Conservation (phyloP, 2,888 invertebrate species). For the Antitype chi region DNA sequence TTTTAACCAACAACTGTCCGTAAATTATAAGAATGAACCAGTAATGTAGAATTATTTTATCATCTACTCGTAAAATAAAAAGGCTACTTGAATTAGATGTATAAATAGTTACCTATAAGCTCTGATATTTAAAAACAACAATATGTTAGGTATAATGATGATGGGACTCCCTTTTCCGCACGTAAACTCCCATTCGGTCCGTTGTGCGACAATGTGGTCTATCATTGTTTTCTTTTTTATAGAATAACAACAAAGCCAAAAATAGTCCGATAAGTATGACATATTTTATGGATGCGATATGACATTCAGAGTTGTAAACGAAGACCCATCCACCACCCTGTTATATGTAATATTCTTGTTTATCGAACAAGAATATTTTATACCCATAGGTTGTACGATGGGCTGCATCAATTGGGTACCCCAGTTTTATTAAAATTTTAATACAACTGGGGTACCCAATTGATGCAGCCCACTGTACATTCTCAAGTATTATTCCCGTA, state of each 20-base stretch:
- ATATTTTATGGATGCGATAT: slow-evolving; percentile 41
- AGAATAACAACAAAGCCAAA: slow-evolving; percentile 4
- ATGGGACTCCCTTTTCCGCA: too few relatives aligned
- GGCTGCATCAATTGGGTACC: too few relatives aligned
- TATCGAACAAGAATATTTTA: slow-evolving; percentile 41
- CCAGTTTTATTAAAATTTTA: too few relatives aligned
- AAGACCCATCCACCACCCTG: slow-evolving; percentile 24
- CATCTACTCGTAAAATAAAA: background rate
- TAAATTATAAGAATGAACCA: too few relatives aligned
- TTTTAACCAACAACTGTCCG: too few relatives aligned
- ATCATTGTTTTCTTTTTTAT: slow-evolving; percentile 24
- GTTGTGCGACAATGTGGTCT: background rate
- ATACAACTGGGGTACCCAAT: too few relatives aligned
- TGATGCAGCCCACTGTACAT: too few relatives aligned
- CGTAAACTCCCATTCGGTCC: too few relatives aligned
- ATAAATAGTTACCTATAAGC: background rate
- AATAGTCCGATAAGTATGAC: slow-evolving; percentile 17
- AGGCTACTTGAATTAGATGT: too few relatives aligned
- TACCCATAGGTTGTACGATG: background rate
- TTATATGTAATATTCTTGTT: too few relatives aligned
- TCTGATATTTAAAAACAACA: background rate
- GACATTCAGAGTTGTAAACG: slow-evolving; percentile 53
- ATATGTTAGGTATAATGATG: background rate
- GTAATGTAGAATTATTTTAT: background rate
- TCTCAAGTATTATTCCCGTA: background rate